These are phyloP conservation scores for Pomacea canaliculata DNA, from an alignment of 2,888 invertebrate species.

Conservation along the genomic window DNA sequence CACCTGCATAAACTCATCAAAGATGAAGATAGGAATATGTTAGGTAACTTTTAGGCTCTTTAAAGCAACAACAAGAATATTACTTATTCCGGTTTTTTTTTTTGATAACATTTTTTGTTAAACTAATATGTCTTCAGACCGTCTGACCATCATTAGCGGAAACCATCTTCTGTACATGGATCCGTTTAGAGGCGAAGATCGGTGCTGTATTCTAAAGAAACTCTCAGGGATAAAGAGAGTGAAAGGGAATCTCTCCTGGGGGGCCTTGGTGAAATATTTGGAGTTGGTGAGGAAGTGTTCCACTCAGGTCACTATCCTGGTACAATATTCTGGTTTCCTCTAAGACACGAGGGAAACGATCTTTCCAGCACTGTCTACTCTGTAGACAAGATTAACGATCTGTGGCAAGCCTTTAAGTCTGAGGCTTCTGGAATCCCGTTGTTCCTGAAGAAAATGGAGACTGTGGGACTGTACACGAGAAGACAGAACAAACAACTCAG, in stretches of 20 bases:
- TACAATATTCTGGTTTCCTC: slow-evolving; percentile 63
- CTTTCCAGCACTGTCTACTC: slow-evolving; percentile 51
- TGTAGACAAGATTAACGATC: slow-evolving; percentile 41
- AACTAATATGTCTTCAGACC: background rate
- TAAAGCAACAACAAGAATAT: too few species aligned
- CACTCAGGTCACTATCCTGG: slow-evolving; percentile 45
- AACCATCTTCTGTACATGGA: background rate
- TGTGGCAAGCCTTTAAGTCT: slow-evolving; percentile 50
- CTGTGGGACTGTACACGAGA: slow-evolving; percentile 44
- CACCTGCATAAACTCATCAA: too few species aligned
- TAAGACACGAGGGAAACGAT: slow-evolving; percentile 48
- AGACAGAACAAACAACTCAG: background rate
- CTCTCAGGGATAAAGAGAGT: background rate
- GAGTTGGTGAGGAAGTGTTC: slow-evolving; percentile 33
- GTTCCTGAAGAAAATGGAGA: slow-evolving; percentile 58
- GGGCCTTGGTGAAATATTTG: background rate
- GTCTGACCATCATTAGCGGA: background rate
- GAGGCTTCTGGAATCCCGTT: slow-evolving; percentile 55
- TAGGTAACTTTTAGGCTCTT: too few species aligned
- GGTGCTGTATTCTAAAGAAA: background rate
- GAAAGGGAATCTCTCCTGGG: background rate
- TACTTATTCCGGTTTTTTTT: too few species aligned
- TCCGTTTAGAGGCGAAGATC: background rate
- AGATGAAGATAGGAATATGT: too few species aligned
- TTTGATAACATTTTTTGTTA: background rate